Evolutionary conservation across 2,113 vertebrate species (phyloP), one percentile per base, ranked within the genome.

Genomic region (Sylvia atricapilla): DNA sequence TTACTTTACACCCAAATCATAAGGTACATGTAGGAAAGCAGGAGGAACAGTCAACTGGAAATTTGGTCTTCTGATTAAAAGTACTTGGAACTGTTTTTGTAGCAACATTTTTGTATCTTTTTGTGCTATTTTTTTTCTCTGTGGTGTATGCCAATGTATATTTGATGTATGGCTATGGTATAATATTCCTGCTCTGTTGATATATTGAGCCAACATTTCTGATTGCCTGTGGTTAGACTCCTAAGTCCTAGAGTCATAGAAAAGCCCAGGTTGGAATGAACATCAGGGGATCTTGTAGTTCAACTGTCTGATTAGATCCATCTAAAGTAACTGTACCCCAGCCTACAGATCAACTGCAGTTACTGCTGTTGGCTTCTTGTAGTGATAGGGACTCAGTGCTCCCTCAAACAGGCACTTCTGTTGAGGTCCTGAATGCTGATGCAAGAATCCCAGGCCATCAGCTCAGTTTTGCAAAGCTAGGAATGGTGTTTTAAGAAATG

Each of bases 291-390:
- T 60, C 46, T 66, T 66, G 19, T 77, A 37, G 22, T 74, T 89
- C 17, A 80, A 1, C 41, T 58, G 2, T 53, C 50, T 77, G 43
- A 55, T 73, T 80, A 58, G 67, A 46, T 77, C n/a, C 23, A 2
- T 20, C 9, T 43, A 0, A 33, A 35, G 14, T 78, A 43, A 33
- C 39, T 30, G 4, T 46, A 35, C 3, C 4, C 21, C 3, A 3
- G 14, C 43, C 3, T 67, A 59, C 33, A 39, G 17, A 68, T 64
- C 44, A 18, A 6, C 37, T 85, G 50, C 50, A 70, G 37, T 74
- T 74, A n/a, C 25, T 58, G 15, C 56, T 84, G 28, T 13, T 82
- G 44, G 8, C 56, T 59, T 77, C 60, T 53, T 66, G 7, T 55
- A 21, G 33, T 18, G 28, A 30, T 18, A 79, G 28, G 14, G 10